phyloP scores from a whole-genome alignment of 2,113 vertebrate species.

The Etheostoma spectabile region DNA sequence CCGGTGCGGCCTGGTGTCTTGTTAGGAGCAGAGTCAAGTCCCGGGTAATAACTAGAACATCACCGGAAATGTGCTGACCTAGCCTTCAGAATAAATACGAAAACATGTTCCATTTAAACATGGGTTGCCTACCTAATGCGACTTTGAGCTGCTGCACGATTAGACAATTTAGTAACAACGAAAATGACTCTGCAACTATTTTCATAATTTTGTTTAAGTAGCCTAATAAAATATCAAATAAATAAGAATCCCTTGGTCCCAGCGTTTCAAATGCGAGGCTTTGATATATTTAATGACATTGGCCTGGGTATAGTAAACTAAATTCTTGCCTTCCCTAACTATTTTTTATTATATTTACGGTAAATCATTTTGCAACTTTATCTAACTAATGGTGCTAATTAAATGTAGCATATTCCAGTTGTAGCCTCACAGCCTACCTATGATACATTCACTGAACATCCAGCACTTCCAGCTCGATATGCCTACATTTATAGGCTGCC shows the following conservation, averaged over 20 bases:
- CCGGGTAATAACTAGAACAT: conserved; percentile 3
- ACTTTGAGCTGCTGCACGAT: background rate
- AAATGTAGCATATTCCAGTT: background rate
- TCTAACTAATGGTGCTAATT: background rate
- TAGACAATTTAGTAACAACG: too few relatives aligned
- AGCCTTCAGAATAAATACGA: conserved; percentile 57
- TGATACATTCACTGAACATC: background rate
- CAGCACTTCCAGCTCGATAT: background rate
- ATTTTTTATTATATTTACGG: too few relatives aligned
- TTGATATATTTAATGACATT: background rate
- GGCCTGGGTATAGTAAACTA: background rate
- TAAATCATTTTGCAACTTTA: background rate
- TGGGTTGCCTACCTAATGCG: too few relatives aligned
- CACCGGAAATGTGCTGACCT: conserved; percentile 16
- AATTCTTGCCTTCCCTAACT: too few relatives aligned
- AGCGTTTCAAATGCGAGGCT: background rate
- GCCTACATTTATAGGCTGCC: background rate
- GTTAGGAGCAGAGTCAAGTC: conserved; percentile 61
- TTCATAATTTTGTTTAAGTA: background rate
- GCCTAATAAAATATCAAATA: background rate
- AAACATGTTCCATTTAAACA: accelerated
- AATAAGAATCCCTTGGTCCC: background rate
- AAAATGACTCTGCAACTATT: background rate
- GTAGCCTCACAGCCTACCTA: background rate
- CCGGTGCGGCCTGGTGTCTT: conserved; percentile 76